Base-by-base conservation (phyloP, 2,113 vertebrate species). In the Nettapus auritus region DNA sequence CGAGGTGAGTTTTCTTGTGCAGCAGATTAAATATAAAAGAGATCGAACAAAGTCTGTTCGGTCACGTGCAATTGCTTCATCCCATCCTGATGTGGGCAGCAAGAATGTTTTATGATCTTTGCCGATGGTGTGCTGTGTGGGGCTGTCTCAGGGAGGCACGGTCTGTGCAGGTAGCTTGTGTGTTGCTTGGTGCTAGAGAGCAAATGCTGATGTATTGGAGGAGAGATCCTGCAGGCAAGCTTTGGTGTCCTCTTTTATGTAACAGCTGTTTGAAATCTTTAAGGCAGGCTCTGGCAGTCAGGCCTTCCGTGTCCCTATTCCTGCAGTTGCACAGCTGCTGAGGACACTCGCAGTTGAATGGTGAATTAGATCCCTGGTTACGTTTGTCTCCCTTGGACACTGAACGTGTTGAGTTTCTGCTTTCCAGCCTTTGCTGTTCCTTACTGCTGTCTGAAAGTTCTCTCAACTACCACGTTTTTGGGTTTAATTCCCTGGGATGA, bases 81-180 rank as follows among this genome's bases (percentile, higher is more conserved):
- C 42, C 64, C 31, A 8, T 26, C 40, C 0, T 0, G 42, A 19
- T n/a, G 13, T 15, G 55, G 31, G 69, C 48, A 46, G 62, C 3
- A 2, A 1, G 16, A 46, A 31, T 10, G 64, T 29, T 67, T 22
- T 33, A 11, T n/a, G 64, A 22, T 21, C 64, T 33, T 33, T 33
- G 42, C 64, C 64, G 46, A 21, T 33, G 64, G 55, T 2, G 9
- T 17, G 5, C 26, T 18, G 36, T 28, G 13, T 14, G 12, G 53
- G 63, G 40, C 70, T 44, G 79, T 16, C 33, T 2, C 1, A 4
- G 63, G 46, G 38, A 26, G 42, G 42, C 11, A 68, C 25, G 4
- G 9, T 6, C n/a, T 9, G 5, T 6, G 23, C 3, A 1, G 22
- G n/a, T 11, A 7, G 55, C 56, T 26, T 6, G 26, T 10, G 44